Base-by-base conservation (phyloP, 1,140 invertebrate genomes). In the Anagrus nilaparvatae region DNA sequence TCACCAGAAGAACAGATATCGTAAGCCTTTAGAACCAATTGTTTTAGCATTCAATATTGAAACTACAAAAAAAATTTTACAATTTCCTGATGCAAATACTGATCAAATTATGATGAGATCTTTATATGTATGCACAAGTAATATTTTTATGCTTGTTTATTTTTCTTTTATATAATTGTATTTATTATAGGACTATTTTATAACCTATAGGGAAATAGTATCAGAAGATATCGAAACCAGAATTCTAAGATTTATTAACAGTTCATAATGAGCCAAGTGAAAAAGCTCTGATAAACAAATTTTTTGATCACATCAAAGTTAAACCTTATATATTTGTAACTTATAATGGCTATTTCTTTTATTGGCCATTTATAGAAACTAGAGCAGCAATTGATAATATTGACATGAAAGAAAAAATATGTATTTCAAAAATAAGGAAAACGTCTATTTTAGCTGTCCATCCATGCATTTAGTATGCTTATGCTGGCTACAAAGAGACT, bases 31-130 rank as follows among this genome's bases (percentile, higher is more conserved):
- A 0, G 93, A 98, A 58, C 84, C 87, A 5, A 89, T 95, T 45
- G 91, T 98, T 1, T 63, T 97, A 6, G 96, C 96, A 3, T 99
- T 87, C 67, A 95, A 99, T 70, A 99, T 99, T 56, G 96, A 99
- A 72, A 97, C 94, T 2, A 97, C 96, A 1, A 99, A 99, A 67
- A 63, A 96, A 21, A 95, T 95, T 0, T 65, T 99, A 3, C 98
- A 99, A 66, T 99, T 99, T 68, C 96, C 96, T 0, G 95, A 99
- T 69, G 74, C 83, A 1, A 76, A 80, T 51, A 77, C 78, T 3
- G 96, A 99, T 75, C 92, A 97, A 69, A 91, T 98, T 45, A 97
- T 99, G 87, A 99, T 99, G 96, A 98, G 99, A 52, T 99, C 96
- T 0, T 99, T 98, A 62, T 95, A 94, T 99, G 47, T 94, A 98